Percentiles rank a stretch among this genome's conserved stretches.
These are phyloP conservation scores for Pelochelys cantorii DNA, from an alignment of 2,797 vertebrate species.

Conservation along the genomic window DNA sequence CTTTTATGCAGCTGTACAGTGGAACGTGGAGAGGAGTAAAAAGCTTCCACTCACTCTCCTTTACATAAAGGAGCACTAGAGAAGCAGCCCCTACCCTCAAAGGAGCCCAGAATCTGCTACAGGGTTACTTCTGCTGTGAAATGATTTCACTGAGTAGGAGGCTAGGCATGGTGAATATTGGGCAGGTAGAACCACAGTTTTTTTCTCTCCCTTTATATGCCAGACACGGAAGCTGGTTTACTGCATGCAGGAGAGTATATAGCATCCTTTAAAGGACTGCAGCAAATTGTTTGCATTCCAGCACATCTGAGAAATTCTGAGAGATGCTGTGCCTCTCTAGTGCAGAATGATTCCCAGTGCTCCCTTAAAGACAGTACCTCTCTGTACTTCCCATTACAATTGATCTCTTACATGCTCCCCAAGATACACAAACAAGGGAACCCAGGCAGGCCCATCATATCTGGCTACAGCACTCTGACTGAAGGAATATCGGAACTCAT, in stretches of 20 bases:
- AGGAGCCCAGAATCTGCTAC: neutral
- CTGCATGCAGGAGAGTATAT: neutral
- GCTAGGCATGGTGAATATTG: neutral
- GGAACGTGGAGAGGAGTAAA: slow-evolving; percentile 5
- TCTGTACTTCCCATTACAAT: neutral
- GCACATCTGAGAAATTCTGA: neutral
- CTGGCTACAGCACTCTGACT: neutral
- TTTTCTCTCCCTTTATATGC: neutral
- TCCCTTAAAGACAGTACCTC: neutral
- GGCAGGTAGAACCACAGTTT: neutral
- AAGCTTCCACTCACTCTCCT: slow-evolving; percentile 11
- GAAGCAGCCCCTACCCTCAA: slow-evolving; percentile 13
- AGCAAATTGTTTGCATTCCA: neutral
- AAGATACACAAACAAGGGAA: neutral
- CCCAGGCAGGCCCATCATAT: neutral
- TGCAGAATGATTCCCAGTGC: neutral
- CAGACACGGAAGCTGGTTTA: neutral
- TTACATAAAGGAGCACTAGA: slow-evolving; percentile 26
- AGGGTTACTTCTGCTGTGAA: neutral
- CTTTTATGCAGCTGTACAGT: neutral
- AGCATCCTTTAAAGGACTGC: neutral
- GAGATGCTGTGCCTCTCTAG: neutral
- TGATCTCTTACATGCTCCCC: neutral
- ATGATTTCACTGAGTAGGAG: slow-evolving; percentile 21
- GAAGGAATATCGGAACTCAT: neutral